These are phyloP conservation scores for Laspeyria flexula DNA, from an alignment of 2,888 invertebrate genomes.

Conservation along the genomic window DNA sequence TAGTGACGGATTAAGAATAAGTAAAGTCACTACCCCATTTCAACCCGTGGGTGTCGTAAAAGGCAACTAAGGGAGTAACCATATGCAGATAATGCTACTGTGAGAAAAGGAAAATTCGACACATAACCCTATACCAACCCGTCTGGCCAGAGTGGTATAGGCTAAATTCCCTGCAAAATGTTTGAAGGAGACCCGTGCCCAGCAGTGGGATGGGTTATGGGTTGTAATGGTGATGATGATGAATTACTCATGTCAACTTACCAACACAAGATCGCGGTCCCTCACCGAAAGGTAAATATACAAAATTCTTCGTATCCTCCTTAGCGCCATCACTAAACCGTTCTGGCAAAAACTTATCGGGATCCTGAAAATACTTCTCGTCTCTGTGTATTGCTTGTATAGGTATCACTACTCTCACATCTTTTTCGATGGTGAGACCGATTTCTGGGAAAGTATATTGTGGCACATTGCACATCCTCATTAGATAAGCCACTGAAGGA, in stretches of 20 bases:
- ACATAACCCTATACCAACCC: no score
- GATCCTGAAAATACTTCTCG: conserved; percentile 68
- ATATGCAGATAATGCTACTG: no score
- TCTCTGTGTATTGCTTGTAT: conserved; percentile 74
- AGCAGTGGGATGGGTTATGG: no score
- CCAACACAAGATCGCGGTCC: conserved; percentile 78
- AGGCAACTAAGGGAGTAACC: no score
- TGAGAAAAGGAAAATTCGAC: no score
- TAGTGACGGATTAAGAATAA: no score
- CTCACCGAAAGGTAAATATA: conserved; percentile 75
- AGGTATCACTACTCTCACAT: conserved; percentile 67
- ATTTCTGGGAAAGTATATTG: conserved; percentile 74
- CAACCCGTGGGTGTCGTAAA: no score
- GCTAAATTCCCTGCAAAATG: no score
- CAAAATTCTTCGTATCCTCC: conserved; percentile 59
- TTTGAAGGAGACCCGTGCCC: no score
- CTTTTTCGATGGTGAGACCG: conserved; percentile 65
- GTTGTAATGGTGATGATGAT: neutral
- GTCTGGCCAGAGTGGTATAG: no score
- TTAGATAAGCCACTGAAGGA: conserved; percentile 72
- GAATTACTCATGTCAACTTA: conserved; percentile 45
- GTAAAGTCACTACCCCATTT: no score
- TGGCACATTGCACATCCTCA: conserved; percentile 67
- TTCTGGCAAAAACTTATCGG: conserved; percentile 70
- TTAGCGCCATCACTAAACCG: conserved; percentile 64